Conservation (phyloP, 2,797 vertebrate genomes). For the Acrossocheilus wenchowensis region DNA sequence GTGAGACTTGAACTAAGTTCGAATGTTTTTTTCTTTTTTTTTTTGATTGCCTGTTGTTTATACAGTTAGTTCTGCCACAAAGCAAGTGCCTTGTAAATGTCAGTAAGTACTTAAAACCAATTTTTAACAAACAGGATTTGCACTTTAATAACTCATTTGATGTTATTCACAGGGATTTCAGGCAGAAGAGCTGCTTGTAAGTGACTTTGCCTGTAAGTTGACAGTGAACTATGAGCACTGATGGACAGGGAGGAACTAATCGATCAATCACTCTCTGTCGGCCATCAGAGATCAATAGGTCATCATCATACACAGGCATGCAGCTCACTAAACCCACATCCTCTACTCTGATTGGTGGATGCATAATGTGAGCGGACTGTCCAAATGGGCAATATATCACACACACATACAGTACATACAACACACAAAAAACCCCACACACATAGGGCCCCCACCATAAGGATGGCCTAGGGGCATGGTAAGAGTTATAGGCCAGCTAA, state of each 20-base stretch:
- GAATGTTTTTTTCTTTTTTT: neutral
- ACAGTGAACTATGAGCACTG: constrained; percentile 21
- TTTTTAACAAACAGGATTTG: neutral
- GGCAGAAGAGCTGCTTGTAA: neutral
- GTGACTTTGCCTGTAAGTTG: neutral
- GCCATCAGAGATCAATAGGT: constrained; percentile 69
- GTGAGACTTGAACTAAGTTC: neutral
- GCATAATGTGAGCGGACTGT: constrained; percentile 20
- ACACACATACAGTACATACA: neutral
- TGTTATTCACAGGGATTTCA: constrained; percentile 5
- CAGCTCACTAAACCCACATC: constrained; percentile 37
- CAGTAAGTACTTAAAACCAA: neutral
- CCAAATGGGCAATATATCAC: neutral
- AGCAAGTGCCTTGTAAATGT: constrained; percentile 11
- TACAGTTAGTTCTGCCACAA: neutral
- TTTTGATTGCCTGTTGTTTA: constrained; percentile 7
- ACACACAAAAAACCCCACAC: neutral
- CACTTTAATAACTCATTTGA: neutral
- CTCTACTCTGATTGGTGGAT: constrained; percentile 22
- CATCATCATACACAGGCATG: constrained; percentile 59
- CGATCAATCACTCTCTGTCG: constrained; percentile 74
- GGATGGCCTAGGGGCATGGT: too few relatives aligned
- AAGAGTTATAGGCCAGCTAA: neutral
- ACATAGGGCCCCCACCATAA: neutral
- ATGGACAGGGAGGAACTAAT: constrained; percentile 27